Percentiles rank a stretch among this genome's conserved stretches.
Conservation (phyloP, 1,140 invertebrate genomes). For the Hirudo medicinalis region DNA sequence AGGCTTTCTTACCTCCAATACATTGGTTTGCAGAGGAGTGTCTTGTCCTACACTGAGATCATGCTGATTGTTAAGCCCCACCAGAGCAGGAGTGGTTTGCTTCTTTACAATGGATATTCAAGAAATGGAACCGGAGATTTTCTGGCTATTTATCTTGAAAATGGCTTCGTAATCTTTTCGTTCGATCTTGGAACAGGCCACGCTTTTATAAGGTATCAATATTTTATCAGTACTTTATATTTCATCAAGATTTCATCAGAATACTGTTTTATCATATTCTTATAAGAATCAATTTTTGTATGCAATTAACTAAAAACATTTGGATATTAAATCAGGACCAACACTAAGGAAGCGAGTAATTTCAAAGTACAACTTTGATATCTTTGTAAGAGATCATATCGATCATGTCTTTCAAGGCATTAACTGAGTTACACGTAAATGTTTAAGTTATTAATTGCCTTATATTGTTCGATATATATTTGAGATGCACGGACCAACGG, state of each 20-base stretch:
- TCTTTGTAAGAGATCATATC: background rate
- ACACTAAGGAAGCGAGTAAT: background rate
- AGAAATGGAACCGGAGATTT: constrained; percentile 79
- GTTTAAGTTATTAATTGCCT: too few relatives aligned
- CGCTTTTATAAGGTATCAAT: constrained; percentile 63
- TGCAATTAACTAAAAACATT: background rate
- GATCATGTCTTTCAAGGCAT: too few relatives aligned
- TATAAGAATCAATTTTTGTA: background rate
- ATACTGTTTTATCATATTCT: background rate
- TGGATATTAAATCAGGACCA: background rate
- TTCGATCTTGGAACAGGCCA: constrained; percentile 85
- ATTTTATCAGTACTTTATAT: background rate
- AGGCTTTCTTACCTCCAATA: constrained; percentile 50
- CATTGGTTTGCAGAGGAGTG: constrained; percentile 55
- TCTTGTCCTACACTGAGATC: constrained; percentile 73
- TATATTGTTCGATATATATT: too few relatives aligned
- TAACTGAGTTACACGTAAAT: too few relatives aligned
- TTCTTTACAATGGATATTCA: constrained; percentile 81
- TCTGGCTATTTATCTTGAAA: constrained; percentile 67
- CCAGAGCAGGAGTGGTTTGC: constrained; percentile 57
- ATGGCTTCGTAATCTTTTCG: constrained; percentile 72
- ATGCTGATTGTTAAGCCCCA: constrained; percentile 72
- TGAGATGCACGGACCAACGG: too few relatives aligned
- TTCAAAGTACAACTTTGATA: background rate
- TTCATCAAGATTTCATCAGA: background rate